Percentiles rank a stretch among this genome's conserved stretches.
phyloP scores from a whole-genome alignment of 1,140 invertebrate species.

The Rhizoglyphus robini region DNA sequence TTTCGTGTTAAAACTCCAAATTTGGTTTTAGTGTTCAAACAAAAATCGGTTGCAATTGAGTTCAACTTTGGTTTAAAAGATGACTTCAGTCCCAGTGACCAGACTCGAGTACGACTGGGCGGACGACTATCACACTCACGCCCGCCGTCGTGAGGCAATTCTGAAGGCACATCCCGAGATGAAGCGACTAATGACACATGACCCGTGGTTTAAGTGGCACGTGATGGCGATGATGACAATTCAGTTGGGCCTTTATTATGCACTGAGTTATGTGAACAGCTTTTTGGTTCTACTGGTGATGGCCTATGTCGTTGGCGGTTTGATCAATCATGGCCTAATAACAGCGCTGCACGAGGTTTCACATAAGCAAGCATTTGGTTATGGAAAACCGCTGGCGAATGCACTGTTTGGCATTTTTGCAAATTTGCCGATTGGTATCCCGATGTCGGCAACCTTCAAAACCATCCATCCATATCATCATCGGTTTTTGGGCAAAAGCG shows the following conservation, averaged over 20 bases:
- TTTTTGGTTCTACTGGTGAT: conserved; percentile 58
- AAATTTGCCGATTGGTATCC: conserved; percentile 87
- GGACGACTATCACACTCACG: conserved; percentile 76
- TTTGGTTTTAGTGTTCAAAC: too few relatives aligned
- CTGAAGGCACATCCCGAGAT: conserved; percentile 91
- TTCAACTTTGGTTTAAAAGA: too few relatives aligned
- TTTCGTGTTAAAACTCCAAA: too few relatives aligned
- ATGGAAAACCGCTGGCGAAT: conserved; percentile 65
- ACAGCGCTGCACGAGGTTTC: conserved; percentile 93
- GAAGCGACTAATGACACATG: conserved; percentile 82
- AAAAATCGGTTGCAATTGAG: too few relatives aligned
- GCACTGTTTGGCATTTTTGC: conserved; percentile 80
- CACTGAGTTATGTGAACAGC: conserved; percentile 67
- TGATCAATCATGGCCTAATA: conserved; percentile 94
- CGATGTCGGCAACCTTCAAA: conserved; percentile 89
- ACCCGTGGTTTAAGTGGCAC: conserved; percentile 81
- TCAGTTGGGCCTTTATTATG: conserved; percentile 61
- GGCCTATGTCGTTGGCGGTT: conserved; percentile 84
- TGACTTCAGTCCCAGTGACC: too few relatives aligned
- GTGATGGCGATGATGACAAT: conserved; percentile 65
- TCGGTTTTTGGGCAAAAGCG: conserved; percentile 59
- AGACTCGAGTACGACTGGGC: conserved; percentile 88
- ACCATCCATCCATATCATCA: conserved; percentile 98
- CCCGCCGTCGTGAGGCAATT: conserved; percentile 59
- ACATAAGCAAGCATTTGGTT: conserved; percentile 92